These are phyloP conservation scores for Spinus pinus DNA, from an alignment of 2,797 vertebrate genomes.

Conservation along the genomic window DNA sequence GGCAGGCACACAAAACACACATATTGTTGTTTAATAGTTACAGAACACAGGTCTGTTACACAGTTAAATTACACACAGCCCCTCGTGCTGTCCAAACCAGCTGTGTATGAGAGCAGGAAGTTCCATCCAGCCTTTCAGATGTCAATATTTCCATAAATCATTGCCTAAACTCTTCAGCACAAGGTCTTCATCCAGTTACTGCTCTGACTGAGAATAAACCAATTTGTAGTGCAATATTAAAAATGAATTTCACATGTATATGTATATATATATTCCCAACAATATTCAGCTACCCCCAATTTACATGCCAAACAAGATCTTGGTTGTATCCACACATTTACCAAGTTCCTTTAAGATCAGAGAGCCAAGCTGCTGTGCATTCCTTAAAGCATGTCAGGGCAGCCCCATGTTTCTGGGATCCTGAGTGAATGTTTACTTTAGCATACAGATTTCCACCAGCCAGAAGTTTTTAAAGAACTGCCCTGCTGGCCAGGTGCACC, in stretches of 20 bases:
- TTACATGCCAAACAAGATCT: neutral
- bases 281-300: neutral
- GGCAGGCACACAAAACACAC: neutral
- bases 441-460: neutral
- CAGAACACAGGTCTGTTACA: neutral
- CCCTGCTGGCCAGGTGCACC: rapidly evolving
- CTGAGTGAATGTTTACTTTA: neutral
- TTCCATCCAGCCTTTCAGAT: neutral
- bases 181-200: neutral
- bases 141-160: neutral
- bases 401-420: neutral
- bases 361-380: neutral
- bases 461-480: neutral
- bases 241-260: neutral
- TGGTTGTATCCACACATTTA: neutral
- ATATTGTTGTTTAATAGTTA: rapidly evolving
- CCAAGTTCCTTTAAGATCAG: neutral
- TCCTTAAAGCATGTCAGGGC: slow-evolving; percentile 21
- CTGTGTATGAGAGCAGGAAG: neutral
- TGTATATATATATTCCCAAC: neutral
- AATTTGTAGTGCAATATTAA: neutral
- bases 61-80: neutral
- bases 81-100: neutral
- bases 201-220: neutral
- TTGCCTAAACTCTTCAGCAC: neutral